Conservation (phyloP, 2,797 vertebrate genomes). For the Centroberyx gerrardi region DNA sequence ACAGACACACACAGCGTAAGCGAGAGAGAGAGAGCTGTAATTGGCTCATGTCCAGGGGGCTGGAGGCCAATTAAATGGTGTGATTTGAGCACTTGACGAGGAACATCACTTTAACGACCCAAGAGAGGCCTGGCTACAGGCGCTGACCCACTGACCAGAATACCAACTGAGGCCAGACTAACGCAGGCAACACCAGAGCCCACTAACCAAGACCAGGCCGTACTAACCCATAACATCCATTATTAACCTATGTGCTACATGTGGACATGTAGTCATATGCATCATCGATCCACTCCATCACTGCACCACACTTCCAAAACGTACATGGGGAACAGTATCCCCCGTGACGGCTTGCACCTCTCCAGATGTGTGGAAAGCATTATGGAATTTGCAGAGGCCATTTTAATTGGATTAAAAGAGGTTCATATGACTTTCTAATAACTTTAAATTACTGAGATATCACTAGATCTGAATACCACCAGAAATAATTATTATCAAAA, state of each 20-base stretch:
- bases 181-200: slow-evolving; percentile 54
- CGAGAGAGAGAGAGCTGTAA: slow-evolving; percentile 48
- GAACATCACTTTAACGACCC: slow-evolving; percentile 67
- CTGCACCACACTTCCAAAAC: slow-evolving; percentile 15
- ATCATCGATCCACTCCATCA: slow-evolving; percentile 7
- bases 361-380: too few species aligned
- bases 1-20: slow-evolving; percentile 22
- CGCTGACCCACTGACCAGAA: slow-evolving; percentile 73
- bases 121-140: slow-evolving; percentile 59
- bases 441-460: too few species aligned
- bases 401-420: too few species aligned
- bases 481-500: too few species aligned
- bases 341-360: too few species aligned
- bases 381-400: too few species aligned
- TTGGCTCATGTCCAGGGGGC: slow-evolving; percentile 65
- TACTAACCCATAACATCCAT: slow-evolving; percentile 28
- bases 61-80: slow-evolving; percentile 72
- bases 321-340: not conserved
- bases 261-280: not conserved
- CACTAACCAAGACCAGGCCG: slow-evolving; percentile 25
- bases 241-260: slow-evolving; percentile 17
- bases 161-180: slow-evolving; percentile 57
- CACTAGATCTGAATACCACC: too few species aligned
- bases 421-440: too few species aligned
- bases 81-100: slow-evolving; percentile 70